Conservation (phyloP, 2,888 invertebrate genomes). For the Drosophila affinis region DNA sequence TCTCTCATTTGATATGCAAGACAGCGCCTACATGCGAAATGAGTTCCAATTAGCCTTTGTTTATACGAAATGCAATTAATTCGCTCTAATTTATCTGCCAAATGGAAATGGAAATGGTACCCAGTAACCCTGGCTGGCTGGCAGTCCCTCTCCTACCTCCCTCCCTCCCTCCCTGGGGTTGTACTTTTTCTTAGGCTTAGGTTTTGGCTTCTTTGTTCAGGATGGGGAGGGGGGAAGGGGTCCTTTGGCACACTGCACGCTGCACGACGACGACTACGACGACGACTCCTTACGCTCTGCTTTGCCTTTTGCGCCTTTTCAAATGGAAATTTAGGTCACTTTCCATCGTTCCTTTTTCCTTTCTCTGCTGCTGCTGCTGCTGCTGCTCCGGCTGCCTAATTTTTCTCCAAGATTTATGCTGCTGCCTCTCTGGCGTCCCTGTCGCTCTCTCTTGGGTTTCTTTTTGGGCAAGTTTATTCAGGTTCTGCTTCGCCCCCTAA, state of each 20-base stretch:
- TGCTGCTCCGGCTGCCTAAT: conserved; percentile 18
- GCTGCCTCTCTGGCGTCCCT: conserved; percentile 9
- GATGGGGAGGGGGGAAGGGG: no score
- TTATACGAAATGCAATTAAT: conserved; percentile 77
- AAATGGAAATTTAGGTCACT: conserved; percentile 63
- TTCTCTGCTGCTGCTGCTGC: conserved; percentile 6
- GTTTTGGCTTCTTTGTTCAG: conserved; percentile 13
- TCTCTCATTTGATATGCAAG: conserved; percentile 69
- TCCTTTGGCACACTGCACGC: neutral
- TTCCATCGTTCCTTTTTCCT: conserved; percentile 27
- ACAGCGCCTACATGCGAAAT: conserved; percentile 73
- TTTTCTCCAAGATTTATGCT: conserved; percentile 59
- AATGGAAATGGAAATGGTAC: conserved; percentile 38
- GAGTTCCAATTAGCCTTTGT: conserved; percentile 77
- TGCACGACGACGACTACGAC: conserved; percentile 11
- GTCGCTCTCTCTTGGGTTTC: conserved; percentile 13
- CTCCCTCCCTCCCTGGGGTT: conserved; percentile 30
- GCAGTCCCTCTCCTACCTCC: conserved; percentile 18
- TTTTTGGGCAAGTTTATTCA: conserved; percentile 34
- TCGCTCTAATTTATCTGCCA: conserved; percentile 74
- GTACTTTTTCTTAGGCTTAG: conserved; percentile 20
- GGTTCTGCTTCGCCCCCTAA: conserved; percentile 3
- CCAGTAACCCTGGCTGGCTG: neutral
- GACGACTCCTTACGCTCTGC: conserved; percentile 39
- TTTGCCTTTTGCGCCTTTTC: conserved; percentile 55